Base-by-base conservation (phyloP, 2,797 vertebrate genomes). In the Mus minutoides region DNA sequence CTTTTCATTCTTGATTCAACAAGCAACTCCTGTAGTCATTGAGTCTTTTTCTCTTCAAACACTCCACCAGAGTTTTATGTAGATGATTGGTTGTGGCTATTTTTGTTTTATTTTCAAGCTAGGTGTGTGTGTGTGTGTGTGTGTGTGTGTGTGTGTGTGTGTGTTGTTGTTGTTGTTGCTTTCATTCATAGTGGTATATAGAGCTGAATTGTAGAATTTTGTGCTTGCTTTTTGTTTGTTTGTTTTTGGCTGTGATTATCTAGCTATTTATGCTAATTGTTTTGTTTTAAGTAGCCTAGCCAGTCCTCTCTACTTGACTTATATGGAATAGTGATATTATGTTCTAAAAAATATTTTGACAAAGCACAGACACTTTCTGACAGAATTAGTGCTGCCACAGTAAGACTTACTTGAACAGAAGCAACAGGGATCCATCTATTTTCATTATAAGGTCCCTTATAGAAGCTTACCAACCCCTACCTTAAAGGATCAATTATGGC, bases 41-140 rank as follows among this genome's bases (percentile, higher is more conserved):
- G 91, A 95, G 13, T 95, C 94, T 84, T 97, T 95, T 97, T 96
- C 73, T 91, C 37, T 90, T 92, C 64, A 94, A 54, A 87, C 24
- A 92, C 10, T 89, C 52, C 21, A 67, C 46, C 86, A 43, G 19
- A 16, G 6, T 92, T 96, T 87, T 75, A 80, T 87, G 96, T 89
- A 14, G 8, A 92, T 40, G 21, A 22, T 69, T 62, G 3, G 2
- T 75, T 73, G 52, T 31, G 24, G 29, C 37, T 64, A 40, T 80
- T 82, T 24, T 75, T 73, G 52, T 80, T 73, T 75, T 73, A n/a
- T 49, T 69, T 93, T 26, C 37, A 76, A 34, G 49, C 6, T 87
- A 6, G 19, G 13, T 12, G 19, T 91, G 10, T 69, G 12, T 29
- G 67, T 69, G 29, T 67, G 29, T 67, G 62, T 14, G 29, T 29